Conservation (phyloP, 2,113 vertebrate genomes). For the Talpa occidentalis region DNA sequence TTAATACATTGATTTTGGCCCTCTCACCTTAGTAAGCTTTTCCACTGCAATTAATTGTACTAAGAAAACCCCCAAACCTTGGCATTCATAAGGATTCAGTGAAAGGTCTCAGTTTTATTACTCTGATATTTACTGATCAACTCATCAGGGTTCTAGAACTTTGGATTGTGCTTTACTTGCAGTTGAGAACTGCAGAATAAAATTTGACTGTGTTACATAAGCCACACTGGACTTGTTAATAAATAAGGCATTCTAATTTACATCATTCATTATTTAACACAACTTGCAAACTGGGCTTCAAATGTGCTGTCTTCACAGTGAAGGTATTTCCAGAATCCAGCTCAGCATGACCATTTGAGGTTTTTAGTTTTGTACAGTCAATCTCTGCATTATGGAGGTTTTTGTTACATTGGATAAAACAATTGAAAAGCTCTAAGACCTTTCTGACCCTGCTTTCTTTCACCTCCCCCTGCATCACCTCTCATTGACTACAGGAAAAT, state of each 20-base stretch:
- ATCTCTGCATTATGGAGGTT: conserved; percentile 39
- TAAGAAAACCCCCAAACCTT: conserved; percentile 64
- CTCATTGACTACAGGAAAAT: conserved; percentile 56
- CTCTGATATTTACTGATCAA: conserved; percentile 64
- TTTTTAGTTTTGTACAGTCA: conserved; percentile 53
- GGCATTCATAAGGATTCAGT: conserved; percentile 59
- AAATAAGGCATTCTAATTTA: conserved; percentile 85
- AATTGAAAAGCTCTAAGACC: neutral
- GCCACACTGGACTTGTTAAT: conserved; percentile 85
- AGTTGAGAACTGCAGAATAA: conserved; percentile 80
- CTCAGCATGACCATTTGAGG: conserved; percentile 35
- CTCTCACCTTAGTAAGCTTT: conserved; percentile 76
- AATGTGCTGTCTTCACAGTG: conserved; percentile 51
- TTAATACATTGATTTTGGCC: conserved; percentile 79
- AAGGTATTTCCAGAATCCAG: conserved; percentile 58
- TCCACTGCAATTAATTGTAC: conserved; percentile 83
- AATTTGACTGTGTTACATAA: conserved; percentile 82
- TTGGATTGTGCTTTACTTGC: conserved; percentile 71
- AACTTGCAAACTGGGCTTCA: conserved; percentile 75
- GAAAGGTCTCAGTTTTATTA: conserved; percentile 55
- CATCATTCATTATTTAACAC: conserved; percentile 85
- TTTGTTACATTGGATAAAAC: conserved; percentile 55
- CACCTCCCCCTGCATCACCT: neutral
- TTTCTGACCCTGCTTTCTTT: neutral
- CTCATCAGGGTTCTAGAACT: conserved; percentile 62